Base-by-base conservation (phyloP, 2,113 vertebrate genomes). In the Calypte anna region DNA sequence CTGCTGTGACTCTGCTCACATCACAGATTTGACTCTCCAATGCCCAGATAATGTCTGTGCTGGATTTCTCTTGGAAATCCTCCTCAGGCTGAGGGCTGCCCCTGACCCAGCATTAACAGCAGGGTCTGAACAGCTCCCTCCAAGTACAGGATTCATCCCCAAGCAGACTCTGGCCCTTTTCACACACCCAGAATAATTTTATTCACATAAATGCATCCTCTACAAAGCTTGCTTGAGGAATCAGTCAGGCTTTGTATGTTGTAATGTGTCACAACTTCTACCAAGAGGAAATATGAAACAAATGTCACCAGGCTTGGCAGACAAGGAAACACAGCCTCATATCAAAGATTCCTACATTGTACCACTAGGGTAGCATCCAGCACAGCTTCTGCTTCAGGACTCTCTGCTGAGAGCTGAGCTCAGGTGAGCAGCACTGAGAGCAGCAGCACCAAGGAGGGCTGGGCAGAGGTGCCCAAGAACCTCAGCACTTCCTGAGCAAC, bases 341-440 rank as follows among this genome's bases (percentile, higher is more conserved):
- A 95, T 96, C 82, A 95, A 96, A 97, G 96, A 59, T 76, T 48
- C 88, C 70, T 5, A 89, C 88, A 68, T 90, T 25, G 78, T 38
- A 43, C 93, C 70, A 86, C 95, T 80, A 36, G 81, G 94, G 92
- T 57, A 85, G 92, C 92, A 92, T 93, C 94, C 31, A 59, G 88
- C 25, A 12, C 18, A 46, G 84, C 70, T 93, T 31, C 79, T 48
- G 30, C 81, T 36, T 54, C 54, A 48, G 31, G 69, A 75, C n/a
- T n/a, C n/a, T n/a, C n/a, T n/a, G n/a, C 70, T 69, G 69, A 75
- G 76, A 9, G 19, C 7, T 72, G 62, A 36, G 75, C 87, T 87
- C 73, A 72, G 68, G 82, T 79, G 94, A 90, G 5, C 1, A 38
- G 68, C 1, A 36, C 50, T 79, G 82, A 2, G 18, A 81, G 93